A percentile compares a stretch with the other conserved stretches of the same genome.
phyloP scores from a whole-genome alignment of 2,113 vertebrate species.

The Tapirus terrestris region DNA sequence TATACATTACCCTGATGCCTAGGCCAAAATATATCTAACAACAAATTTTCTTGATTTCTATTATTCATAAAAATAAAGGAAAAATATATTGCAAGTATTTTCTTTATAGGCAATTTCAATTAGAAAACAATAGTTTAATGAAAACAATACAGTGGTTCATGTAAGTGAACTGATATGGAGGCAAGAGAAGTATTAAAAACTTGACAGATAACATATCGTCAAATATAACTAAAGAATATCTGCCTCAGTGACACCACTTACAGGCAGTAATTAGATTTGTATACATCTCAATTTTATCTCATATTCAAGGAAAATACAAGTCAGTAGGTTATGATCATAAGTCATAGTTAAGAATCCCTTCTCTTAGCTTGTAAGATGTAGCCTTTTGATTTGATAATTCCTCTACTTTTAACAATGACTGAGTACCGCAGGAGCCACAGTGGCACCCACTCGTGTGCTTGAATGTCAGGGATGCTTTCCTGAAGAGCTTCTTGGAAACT shows the following conservation, averaged over 20 bases:
- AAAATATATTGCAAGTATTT: constrained; percentile 84
- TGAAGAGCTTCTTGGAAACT: constrained; percentile 94
- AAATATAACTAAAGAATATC: constrained; percentile 7
- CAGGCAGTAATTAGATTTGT: constrained; percentile 77
- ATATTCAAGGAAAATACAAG: constrained; percentile 73
- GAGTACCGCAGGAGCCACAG: constrained; percentile 98
- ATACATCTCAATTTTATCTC: constrained; percentile 71
- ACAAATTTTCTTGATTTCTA: constrained; percentile 86
- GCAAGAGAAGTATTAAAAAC: constrained; percentile 73
- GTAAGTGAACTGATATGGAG: constrained; percentile 72
- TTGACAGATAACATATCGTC: constrained; percentile 63
- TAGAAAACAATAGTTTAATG: constrained; percentile 79
- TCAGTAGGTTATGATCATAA: constrained; percentile 44
- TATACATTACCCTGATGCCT: constrained; percentile 80
- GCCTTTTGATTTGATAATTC: constrained; percentile 99
- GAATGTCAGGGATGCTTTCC: constrained; percentile 90
- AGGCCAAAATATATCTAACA: constrained; percentile 84
- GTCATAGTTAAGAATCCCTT: constrained; percentile 82
- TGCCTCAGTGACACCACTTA: constrained; percentile 53
- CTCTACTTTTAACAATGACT: constrained; percentile 97
- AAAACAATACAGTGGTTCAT: constrained; percentile 71
- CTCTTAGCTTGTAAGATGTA: constrained; percentile 96
- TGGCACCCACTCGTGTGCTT: constrained; percentile 91
- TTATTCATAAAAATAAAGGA: constrained; percentile 85
- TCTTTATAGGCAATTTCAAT: constrained; percentile 80